Conservation (phyloP, 2,888 invertebrate species). For the Allacma fusca region DNA sequence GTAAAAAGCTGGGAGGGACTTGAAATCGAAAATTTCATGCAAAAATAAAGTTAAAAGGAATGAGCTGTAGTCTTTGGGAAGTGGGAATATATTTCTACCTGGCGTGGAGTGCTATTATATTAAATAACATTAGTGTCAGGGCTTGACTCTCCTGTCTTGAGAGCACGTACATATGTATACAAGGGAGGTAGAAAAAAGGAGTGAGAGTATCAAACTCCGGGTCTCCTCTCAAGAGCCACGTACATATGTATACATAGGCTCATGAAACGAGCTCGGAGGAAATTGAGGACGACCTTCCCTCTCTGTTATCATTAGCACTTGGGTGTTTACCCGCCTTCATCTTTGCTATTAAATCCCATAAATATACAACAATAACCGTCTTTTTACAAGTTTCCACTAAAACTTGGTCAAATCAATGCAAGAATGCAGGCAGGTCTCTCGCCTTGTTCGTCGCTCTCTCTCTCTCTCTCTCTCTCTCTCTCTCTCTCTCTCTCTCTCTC, state of each 20-base stretch:
- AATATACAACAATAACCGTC: conserved; percentile 25
- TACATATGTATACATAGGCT: no score
- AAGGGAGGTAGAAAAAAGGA: background rate
- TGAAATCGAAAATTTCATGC: no score
- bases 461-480: no score
- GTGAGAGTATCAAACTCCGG: no score
- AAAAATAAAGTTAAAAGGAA: no score
- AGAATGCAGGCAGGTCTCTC: background rate
- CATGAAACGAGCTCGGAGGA: background rate
- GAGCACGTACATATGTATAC: background rate
- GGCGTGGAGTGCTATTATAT: background rate
- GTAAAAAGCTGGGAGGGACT: no score
- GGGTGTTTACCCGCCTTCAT: conserved; percentile 39
- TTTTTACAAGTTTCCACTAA: conserved; percentile 22
- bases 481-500: no score
- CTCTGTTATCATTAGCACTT: conserved; percentile 39
- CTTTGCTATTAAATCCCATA: conserved; percentile 38
- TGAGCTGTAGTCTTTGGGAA: no score
- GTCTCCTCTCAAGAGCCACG: no score
- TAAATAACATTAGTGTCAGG: conserved; percentile 25
- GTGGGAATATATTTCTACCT: no score
- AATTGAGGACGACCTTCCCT: conserved; percentile 38
- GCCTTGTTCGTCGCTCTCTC: no score
- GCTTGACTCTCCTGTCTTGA: background rate
- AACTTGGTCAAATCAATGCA: conserved; percentile 36